Base-by-base conservation (phyloP, 2,888 invertebrate species). In the Caenorhabditis wallacei region DNA sequence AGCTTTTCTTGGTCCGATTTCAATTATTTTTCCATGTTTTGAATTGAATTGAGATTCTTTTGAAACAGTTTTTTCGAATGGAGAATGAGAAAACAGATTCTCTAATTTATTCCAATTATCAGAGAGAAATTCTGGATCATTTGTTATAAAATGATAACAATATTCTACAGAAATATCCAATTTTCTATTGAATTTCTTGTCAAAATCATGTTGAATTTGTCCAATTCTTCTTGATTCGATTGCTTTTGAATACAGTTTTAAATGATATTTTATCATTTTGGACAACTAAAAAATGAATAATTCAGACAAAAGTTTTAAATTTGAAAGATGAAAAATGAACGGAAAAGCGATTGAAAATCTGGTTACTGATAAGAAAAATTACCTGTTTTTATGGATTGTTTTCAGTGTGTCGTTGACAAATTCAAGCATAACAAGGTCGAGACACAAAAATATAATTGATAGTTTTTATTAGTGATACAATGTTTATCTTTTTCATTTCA, bases 1-100 rank as follows among this genome's bases (percentile, higher is more conserved):
- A 43, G 71, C 75, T 1, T 69, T 69, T 69, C 83, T 56, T 11
- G 87, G 87, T 22, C 87, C 84, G 26, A 86, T 79, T 76, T 84
- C 84, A 43, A 82, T 74, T 22, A 84, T 66, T 71, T 76, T 69
- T 46, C 70, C 64, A 20, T 61, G 26, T 35, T 76, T 20, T n/a
- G 56, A 18, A n/a, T 48, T 22, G 1, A 81, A 20, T 56, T 59
- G 46, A 2, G 81, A 76, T 0, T 51, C 22, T 24, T 18, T 20
- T 30, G 37, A 71, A 22, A 76, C 56, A 16, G 59, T 37, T 10
- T 24, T 30, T 22, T 56, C 56, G 13, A 81, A 81, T 24, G 81
- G 81, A 10, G 75, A 76, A 46, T 75, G 75, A 20, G 81, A 81
- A 7, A 81, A 54, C 0, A 81, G 54, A 24, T 7, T 48, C 20